A percentile compares a stretch with the other conserved stretches of the same genome.
These are phyloP conservation scores for Gambusia holbrooki DNA, from an alignment of 2,113 vertebrate genomes.

Conservation along the genomic window DNA sequence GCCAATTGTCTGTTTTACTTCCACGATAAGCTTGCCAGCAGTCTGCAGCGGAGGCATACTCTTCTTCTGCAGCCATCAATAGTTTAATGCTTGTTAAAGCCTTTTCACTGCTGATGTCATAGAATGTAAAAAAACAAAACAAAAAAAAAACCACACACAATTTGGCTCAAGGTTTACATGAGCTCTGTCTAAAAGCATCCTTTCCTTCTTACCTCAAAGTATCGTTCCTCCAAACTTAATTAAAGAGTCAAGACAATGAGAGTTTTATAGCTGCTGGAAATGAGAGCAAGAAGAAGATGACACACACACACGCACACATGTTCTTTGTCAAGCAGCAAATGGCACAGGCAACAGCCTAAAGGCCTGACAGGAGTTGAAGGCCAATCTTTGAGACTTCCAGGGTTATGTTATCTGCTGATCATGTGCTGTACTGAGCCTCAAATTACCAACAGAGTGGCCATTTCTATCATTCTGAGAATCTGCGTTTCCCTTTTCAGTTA, in stretches of 20 bases:
- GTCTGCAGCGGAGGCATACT: conserved; percentile 23
- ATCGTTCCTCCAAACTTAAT: conserved; percentile 33
- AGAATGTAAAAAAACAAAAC: conserved; percentile 39
- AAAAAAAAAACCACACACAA: not conserved
- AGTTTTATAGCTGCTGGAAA: conserved; percentile 70
- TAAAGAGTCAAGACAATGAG: conserved; percentile 70
- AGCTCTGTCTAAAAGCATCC: conserved; percentile 38
- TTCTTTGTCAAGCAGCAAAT: conserved; percentile 17
- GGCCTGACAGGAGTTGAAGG: conserved; percentile 34
- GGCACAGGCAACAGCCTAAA: conserved; percentile 23
- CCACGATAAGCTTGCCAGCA: conserved; percentile 22
- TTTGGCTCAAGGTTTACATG: conserved; percentile 36
- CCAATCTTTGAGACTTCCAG: conserved; percentile 30
- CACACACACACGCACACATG: conserved; percentile 47
- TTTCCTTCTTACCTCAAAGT: not conserved
- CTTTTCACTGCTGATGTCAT: conserved; percentile 40
- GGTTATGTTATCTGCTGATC: conserved; percentile 49
- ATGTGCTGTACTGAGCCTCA: conserved; percentile 22
- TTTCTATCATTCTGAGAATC: not conserved
- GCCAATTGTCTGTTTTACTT: conserved; percentile 27
- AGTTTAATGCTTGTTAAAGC: conserved; percentile 41
- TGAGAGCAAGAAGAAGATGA: conserved; percentile 73
- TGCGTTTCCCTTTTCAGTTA: not conserved
- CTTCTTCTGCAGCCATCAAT: conserved; percentile 47
- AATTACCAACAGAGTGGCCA: conserved; percentile 9